Evolutionary conservation across 1,140 invertebrate genomes (phyloP).

Genomic region (Drosophila busckii): DNA sequence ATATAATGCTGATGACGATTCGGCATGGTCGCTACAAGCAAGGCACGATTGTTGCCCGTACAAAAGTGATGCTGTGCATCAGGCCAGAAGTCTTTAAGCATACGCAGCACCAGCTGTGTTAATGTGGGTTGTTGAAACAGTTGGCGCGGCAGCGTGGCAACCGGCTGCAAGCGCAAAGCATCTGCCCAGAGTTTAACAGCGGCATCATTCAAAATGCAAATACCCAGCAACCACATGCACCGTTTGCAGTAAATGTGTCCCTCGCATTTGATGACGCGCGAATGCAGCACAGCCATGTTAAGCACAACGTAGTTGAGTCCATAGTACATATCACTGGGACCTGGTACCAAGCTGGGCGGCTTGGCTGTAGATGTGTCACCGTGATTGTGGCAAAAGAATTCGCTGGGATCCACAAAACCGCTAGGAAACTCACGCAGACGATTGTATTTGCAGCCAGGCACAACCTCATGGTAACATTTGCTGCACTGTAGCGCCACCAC

Average conservation of each 20-base stretch:
- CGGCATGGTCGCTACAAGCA: conserved; percentile 41
- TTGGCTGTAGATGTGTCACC: not conserved
- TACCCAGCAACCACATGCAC: conserved; percentile 53
- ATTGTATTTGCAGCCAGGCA: conserved; percentile 14
- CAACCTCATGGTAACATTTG: conserved; percentile 27
- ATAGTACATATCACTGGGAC: conserved; percentile 46
- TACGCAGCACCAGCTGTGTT: conserved; percentile 40
- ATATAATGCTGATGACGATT: conserved; percentile 41
- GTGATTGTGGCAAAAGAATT: conserved; percentile 70
- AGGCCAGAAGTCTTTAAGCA: conserved; percentile 39
- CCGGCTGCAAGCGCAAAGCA: conserved; percentile 28
- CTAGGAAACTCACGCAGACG: conserved; percentile 60
- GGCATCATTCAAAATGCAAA: conserved; percentile 25
- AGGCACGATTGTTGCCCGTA: conserved; percentile 27
- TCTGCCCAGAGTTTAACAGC: conserved; percentile 65
- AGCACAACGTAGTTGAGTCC: conserved; percentile 62
- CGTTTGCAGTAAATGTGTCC: conserved; percentile 56
- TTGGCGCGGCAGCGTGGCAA: not conserved
- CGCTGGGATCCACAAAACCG: conserved; percentile 55
- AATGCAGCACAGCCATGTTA: conserved; percentile 9
- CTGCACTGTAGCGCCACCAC: conserved; percentile 27
- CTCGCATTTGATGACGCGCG: conserved; percentile 8
- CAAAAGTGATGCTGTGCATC: conserved; percentile 18
- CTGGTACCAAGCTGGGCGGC: conserved; percentile 34
- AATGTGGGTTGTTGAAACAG: conserved; percentile 41